These are phyloP conservation scores for Cyanistes caeruleus DNA, from an alignment of 2,113 vertebrate genomes.

Conservation along the genomic window DNA sequence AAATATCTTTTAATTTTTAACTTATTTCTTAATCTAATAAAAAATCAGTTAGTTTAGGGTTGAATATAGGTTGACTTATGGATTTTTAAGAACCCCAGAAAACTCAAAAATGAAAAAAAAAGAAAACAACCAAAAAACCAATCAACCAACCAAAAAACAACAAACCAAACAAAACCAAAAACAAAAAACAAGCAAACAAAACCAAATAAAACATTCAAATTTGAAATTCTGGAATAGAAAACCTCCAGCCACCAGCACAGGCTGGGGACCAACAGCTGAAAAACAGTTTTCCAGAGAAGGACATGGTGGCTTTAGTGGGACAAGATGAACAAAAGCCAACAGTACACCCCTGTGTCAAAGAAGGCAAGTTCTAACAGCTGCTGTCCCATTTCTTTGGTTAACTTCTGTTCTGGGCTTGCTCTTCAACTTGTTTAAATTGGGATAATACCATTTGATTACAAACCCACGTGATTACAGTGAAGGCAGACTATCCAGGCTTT, in stretches of 20 bases:
- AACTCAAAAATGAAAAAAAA: neutral
- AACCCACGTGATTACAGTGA: neutral
- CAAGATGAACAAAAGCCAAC: neutral
- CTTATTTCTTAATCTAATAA: neutral
- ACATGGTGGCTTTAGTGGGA: accelerated
- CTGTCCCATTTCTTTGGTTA: neutral
- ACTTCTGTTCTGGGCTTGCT: neutral
- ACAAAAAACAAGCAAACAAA: neutral
- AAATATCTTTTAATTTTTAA: neutral
- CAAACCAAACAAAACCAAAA: neutral
- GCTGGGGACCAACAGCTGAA: neutral
- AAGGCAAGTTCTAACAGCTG: neutral
- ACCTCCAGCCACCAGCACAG: neutral
- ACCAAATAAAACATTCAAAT: neutral
- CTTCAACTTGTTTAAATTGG: neutral
- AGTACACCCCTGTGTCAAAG: neutral
- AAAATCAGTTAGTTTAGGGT: neutral
- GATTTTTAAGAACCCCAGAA: neutral
- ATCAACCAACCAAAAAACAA: neutral
- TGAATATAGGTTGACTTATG: neutral
- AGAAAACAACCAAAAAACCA: neutral
- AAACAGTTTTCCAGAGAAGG: neutral
- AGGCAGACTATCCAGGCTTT: neutral
- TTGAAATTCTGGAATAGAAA: neutral
- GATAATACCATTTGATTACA: neutral